Evolutionary conservation across 2,888 invertebrate genomes (phyloP), one percentile per base, ranked within the genome.

Genomic region (Eledona agricola): DNA sequence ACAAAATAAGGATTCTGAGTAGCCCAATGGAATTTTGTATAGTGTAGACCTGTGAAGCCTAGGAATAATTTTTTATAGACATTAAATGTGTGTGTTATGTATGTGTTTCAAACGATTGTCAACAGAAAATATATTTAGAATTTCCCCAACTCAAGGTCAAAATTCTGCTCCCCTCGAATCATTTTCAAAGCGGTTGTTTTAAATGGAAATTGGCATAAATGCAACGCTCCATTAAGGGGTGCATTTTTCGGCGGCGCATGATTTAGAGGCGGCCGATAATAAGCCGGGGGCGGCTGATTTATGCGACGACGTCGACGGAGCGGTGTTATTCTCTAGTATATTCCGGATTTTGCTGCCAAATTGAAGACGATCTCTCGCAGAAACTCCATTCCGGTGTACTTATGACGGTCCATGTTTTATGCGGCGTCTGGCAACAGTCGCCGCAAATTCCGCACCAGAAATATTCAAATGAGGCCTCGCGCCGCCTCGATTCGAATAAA

Each of bases 351-450:
- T 72, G 73, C 72, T 73, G 74, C 75, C 75, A 75, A 76, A 76
- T 76, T 74, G 74, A 72, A 74, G 75, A 74, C 73, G 73, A 76
- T 74, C 73, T 72, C 73, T 72, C 69, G 71, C 71, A 72, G 73
- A 75, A 73, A 73, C 71, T 72, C 70, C 64, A 70, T 73, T 73
- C 70, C 70, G 68, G 69, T 69, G 69, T 72, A 73, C 73, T 74
- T 74, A 73, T 73, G 72, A 72, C 72, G 68, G 62, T 60, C 68
- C 67, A 67, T 72, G 71, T 73, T 74, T 74, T 74, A 72, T 71
- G 63, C 66, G 69, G 67, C 69, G 72, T 71, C 73, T 73, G 71
- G 70, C 72, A 70, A 68, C 71, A 69, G 66, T 72, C 71, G 64
- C 67, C 66, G 59, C 61, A 66, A 64, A 67, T 65, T 66, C 66